Percentiles rank a stretch among this genome's conserved stretches.
These are phyloP conservation scores for Callyntrura guangdongensis DNA, from an alignment of 2,888 invertebrate genomes.

Conservation along the genomic window DNA sequence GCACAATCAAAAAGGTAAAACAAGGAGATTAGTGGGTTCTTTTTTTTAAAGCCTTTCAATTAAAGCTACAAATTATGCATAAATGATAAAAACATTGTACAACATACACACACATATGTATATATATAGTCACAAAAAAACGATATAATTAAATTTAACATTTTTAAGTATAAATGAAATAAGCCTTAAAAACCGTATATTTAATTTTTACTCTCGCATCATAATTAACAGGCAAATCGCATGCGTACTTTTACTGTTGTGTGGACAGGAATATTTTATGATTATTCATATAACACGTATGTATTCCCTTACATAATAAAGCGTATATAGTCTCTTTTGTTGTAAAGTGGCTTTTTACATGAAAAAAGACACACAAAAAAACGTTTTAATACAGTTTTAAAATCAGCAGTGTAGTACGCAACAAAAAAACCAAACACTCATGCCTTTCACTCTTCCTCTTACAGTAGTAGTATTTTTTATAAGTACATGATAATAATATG, in stretches of 20 bases:
- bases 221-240: not conserved
- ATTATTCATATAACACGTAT: not conserved
- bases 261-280: too few species aligned
- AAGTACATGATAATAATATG: constrained; percentile 46
- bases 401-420: not conserved
- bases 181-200: not conserved
- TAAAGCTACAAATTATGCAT: constrained; percentile 38
- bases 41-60: constrained; percentile 14
- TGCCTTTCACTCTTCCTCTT: not conserved
- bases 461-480: constrained; percentile 13
- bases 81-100: too few species aligned
- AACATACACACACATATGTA: not conserved
- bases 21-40: constrained; percentile 15
- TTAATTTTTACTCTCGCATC: not conserved
- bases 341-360: constrained; percentile 19
- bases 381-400: not conserved
- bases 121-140: not conserved
- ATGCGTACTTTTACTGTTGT: not conserved
- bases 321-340: constrained; percentile 48
- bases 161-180: not conserved
- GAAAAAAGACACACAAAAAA: constrained; percentile 29
- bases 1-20: constrained; percentile 71
- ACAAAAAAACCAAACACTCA: not conserved
- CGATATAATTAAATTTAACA: not conserved
- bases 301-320: constrained; percentile 8